Percentiles rank a stretch among this genome's conserved stretches.
Evolutionary conservation across 2,888 invertebrate genomes (phyloP).

Genomic region (Yponomeuta malinellus): DNA sequence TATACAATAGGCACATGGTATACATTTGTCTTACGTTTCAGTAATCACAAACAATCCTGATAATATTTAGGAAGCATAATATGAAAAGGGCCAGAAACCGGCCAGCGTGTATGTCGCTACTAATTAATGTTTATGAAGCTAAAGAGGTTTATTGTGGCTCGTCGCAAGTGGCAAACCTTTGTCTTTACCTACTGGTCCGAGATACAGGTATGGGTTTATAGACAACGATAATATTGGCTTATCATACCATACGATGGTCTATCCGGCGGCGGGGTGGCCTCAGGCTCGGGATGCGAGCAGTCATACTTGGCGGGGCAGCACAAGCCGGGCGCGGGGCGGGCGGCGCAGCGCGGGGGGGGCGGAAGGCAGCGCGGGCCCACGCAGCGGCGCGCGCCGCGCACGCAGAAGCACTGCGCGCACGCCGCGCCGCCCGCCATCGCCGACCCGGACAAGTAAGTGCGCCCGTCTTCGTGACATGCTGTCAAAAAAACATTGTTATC

Average conservation of each 20-base stretch:
- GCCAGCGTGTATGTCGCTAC: no score
- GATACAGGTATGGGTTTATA: no score
- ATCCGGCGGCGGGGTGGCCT: constrained; percentile 29
- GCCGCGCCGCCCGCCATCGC: constrained; percentile 86
- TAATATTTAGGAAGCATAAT: no score
- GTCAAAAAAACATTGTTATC: constrained; percentile 26
- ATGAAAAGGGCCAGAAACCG: no score
- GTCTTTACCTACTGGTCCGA: no score
- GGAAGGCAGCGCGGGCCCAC: constrained; percentile 87
- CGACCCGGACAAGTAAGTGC: constrained; percentile 85
- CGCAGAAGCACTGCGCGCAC: constrained; percentile 93
- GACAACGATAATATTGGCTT: not conserved
- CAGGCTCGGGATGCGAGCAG: constrained; percentile 49
- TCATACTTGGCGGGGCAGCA: constrained; percentile 91
- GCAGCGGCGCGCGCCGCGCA: constrained; percentile 82
- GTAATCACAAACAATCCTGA: no score
- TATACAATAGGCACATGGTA: no score
- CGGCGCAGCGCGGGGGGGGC: constrained; percentile 81
- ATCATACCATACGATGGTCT: not conserved
- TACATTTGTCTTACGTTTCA: no score
- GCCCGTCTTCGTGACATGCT: constrained; percentile 84
- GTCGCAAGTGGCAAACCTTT: no score
- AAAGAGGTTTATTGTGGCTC: no score
- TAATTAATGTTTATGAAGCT: no score
- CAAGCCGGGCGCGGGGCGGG: constrained; percentile 77